Evolutionary conservation across 1,140 invertebrate genomes (phyloP), one percentile per base, ranked within the genome.

Genomic region (Drosophila guanche): DNA sequence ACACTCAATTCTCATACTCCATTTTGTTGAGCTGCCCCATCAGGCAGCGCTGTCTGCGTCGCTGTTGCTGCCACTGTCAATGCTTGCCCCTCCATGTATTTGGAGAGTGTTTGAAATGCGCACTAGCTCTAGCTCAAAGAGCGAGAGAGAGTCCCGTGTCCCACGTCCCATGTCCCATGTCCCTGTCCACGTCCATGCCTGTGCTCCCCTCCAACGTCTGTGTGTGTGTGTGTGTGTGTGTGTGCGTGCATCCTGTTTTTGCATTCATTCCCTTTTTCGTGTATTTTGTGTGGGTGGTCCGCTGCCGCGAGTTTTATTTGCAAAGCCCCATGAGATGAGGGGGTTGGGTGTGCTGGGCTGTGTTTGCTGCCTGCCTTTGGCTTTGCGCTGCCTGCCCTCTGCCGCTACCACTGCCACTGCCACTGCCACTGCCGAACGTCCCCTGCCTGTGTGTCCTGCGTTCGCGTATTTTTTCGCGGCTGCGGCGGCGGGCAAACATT

Each of bases 391-490:
- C 74, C 62, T 69, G 65, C 52, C 72, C 56, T 27, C 42, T 41
- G 33, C 61, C 62, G 46, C 60, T 58, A 40, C 63, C 51, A 29
- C 55, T 59, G 58, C 60, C 55, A 66, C 42, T 41, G 33, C 61
- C 62, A 48, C 60, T 58, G 43, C 63, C 51, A 29, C 55, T 59
- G 58, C 60, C 60, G 60, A 20, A 20, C 16, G 16, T 20, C 16
- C 16, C 16, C 16, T 20, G 16, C 16, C 16, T 20, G 16, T 20
- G 16, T 69, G 70, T 69, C 70, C 77, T 77, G 74, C 55, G 71
- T 56, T 81, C 83, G 83, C 83, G 83, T 89, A 88, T 88, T 88
- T 88, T 89, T 88, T 89, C 84, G 83, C 83, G 84, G 75, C 83
- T 84, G 75, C 79, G 73, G 78, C 33, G 33, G 29, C 83, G 70